Percentiles rank a stretch among this genome's conserved stretches.
Evolutionary conservation across 2,888 invertebrate species (phyloP).

Genomic region (Lymantria monacha): DNA sequence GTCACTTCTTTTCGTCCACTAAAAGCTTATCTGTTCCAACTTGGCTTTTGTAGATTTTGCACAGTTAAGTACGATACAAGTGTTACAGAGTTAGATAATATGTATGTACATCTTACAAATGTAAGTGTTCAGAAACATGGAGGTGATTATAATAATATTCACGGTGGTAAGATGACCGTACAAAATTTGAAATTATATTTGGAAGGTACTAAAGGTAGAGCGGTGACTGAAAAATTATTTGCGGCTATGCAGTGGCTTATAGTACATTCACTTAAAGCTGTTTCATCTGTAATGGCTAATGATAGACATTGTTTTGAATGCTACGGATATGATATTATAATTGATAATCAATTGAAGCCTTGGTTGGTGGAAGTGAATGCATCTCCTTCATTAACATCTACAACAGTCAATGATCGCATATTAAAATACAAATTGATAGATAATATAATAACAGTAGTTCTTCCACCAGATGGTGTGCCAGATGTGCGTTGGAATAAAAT

Average conservation of each 20-base stretch:
- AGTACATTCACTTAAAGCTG: constrained; percentile 96
- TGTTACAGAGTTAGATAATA: constrained; percentile 93
- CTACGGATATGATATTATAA: constrained; percentile 98
- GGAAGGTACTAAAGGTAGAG: constrained; percentile 95
- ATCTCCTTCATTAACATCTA: constrained; percentile 96
- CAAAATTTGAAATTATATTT: constrained; percentile 95
- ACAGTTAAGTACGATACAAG: constrained; percentile 97
- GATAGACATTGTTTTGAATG: constrained; percentile 97
- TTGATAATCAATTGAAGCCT: constrained; percentile 95
- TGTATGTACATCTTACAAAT: constrained; percentile 98
- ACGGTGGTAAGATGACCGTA: constrained; percentile 97
- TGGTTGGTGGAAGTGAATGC: constrained; percentile 98
- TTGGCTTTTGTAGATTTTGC: constrained; percentile 98
- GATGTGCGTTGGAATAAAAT: constrained; percentile 95
- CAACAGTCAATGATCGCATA: constrained; percentile 96
- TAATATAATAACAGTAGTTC: constrained; percentile 94
- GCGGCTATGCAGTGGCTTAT: constrained; percentile 95
- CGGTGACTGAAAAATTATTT: constrained; percentile 94
- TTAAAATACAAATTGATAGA: constrained; percentile 97
- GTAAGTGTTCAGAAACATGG: constrained; percentile 99
- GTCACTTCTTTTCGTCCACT: constrained; percentile 96
- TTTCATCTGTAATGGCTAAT: constrained; percentile 96
- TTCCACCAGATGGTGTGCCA: constrained; percentile 93
- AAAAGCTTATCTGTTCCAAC: constrained; percentile 95
- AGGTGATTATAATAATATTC: constrained; percentile 96